phyloP scores from a whole-genome alignment of 2,888 invertebrate genomes.

The Eurytoma adleriae region DNA sequence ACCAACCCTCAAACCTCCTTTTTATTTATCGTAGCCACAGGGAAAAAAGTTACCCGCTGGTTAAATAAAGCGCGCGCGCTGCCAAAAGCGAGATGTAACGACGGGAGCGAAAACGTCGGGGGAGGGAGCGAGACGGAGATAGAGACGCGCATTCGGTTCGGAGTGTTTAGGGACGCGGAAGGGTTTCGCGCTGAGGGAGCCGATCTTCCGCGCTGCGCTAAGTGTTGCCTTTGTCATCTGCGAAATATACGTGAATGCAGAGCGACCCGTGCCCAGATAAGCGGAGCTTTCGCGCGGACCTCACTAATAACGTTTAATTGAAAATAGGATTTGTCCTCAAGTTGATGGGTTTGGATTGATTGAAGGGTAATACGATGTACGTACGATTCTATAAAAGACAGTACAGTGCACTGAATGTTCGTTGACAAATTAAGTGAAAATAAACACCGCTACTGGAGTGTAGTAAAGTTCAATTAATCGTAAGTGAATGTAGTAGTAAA shows the following conservation, averaged over 20 bases:
- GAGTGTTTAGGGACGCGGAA: slow-evolving; percentile 20
- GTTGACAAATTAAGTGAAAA: no score
- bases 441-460: no score
- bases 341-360: no score
- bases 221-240: slow-evolving; percentile 30
- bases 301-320: no score
- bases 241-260: slow-evolving; percentile 29
- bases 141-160: not conserved
- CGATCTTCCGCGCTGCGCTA: not conserved
- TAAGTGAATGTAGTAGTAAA: no score
- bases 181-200: not conserved
- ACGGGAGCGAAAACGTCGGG: not conserved
- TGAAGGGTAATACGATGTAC: no score
- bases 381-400: no score
- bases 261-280: not conserved
- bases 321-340: no score
- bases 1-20: slow-evolving; percentile 14
- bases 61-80: slow-evolving; percentile 21
- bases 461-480: no score
- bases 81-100: slow-evolving; percentile 3
- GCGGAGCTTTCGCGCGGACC: not conserved
- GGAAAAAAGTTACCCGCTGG: slow-evolving; percentile 10
- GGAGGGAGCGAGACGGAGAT: not conserved
- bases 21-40: slow-evolving; percentile 17
- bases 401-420: no score